Conservation (phyloP, 2,113 vertebrate species). For the Tupaia tana region DNA sequence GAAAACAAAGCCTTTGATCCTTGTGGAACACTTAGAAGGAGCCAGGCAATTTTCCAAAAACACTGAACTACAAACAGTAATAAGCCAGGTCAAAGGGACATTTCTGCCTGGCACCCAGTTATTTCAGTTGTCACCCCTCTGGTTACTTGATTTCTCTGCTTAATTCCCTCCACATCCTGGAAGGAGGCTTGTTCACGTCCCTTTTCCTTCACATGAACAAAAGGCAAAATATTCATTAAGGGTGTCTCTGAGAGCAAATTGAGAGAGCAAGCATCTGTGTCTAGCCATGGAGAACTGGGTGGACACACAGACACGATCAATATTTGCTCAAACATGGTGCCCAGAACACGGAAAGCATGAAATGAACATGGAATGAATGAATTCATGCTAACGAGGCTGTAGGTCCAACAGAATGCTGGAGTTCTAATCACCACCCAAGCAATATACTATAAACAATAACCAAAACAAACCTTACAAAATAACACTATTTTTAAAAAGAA, state of each 20-base stretch:
- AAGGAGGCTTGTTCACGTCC: neutral
- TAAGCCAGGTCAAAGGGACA: neutral
- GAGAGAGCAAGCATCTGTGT: neutral
- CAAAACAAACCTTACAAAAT: neutral
- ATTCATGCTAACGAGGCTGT: no score
- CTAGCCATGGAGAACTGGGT: neutral
- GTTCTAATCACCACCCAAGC: neutral
- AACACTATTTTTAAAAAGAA: no score
- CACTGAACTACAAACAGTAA: conserved; percentile 15
- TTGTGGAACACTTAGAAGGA: neutral
- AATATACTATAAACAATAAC: neutral
- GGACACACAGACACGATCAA: neutral
- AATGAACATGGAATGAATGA: neutral
- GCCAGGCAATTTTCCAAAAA: conserved; percentile 39
- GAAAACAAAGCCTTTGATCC: conserved; percentile 5
- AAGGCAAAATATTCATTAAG: neutral
- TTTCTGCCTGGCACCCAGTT: neutral
- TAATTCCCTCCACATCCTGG: neutral
- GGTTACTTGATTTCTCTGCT: neutral
- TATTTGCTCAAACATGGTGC: neutral
- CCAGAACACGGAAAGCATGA: neutral
- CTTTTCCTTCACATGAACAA: neutral
- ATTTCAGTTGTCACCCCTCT: conserved; percentile 17
- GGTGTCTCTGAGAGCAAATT: neutral
- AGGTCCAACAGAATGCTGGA: neutral